These are phyloP conservation scores for Coendou prehensilis DNA, from an alignment of 2,797 vertebrate species.

Conservation along the genomic window DNA sequence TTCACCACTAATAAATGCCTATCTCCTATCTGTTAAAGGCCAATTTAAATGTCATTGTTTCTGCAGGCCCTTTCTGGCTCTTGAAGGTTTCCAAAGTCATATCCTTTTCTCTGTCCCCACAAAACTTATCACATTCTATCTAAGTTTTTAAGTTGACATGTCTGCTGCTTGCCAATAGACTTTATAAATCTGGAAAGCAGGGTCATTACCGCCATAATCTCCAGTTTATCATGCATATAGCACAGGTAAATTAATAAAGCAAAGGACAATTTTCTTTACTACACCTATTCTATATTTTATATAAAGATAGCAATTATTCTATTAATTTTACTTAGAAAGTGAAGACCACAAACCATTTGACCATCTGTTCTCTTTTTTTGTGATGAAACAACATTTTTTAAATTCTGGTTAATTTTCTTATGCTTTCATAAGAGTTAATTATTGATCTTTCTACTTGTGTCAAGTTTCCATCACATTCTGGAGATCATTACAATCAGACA, in stretches of 20 bases:
- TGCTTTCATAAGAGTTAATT: conserved; percentile 55
- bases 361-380: conserved; percentile 63
- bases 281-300: not conserved
- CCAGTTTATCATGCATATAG: not conserved
- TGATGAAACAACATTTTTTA: conserved; percentile 75
- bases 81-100: not conserved
- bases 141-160: not conserved
- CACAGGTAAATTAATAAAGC: conserved; percentile 33
- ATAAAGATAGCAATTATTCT: conserved; percentile 28
- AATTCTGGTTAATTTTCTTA: conserved; percentile 55
- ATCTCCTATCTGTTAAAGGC: not conserved
- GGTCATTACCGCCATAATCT: not conserved
- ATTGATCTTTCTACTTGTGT: conserved; percentile 71
- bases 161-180: not conserved
- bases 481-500: conserved; percentile 66
- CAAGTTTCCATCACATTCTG: conserved; percentile 69
- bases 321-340: conserved; percentile 71
- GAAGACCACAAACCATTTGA: conserved; percentile 68
- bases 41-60: conserved; percentile 52
- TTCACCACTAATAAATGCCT: not conserved
- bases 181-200: conserved; percentile 37
- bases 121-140: not conserved
- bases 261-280: conserved; percentile 25
- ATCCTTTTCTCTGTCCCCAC: not conserved
- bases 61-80: not conserved